These are phyloP conservation scores for Phoxinus dragarum DNA, from an alignment of 2,797 vertebrate genomes.

Conservation along the genomic window DNA sequence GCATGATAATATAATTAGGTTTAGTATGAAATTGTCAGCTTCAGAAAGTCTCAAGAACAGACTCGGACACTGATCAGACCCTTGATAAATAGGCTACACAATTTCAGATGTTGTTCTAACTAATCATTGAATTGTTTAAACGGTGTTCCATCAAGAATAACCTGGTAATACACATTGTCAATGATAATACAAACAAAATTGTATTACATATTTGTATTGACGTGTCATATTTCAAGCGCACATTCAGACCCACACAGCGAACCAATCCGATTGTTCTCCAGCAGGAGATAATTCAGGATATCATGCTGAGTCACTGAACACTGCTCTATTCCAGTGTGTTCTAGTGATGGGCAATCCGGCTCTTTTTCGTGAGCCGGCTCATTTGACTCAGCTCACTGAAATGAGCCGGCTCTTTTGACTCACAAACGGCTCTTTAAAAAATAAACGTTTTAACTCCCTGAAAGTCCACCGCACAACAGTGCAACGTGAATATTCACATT, in stretches of 20 bases:
- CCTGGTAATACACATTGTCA: neutral
- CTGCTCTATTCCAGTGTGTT: slow-evolving; percentile 11
- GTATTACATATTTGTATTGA: neutral
- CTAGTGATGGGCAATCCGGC: no score
- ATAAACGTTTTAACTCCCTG: no score
- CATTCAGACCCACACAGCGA: neutral
- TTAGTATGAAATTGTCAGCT: neutral
- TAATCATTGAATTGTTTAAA: neutral
- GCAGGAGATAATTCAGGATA: neutral
- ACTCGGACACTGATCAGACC: neutral
- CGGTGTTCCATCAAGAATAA: neutral
- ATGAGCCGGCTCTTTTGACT: no score
- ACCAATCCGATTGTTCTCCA: neutral
- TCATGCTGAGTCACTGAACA: slow-evolving; percentile 46
- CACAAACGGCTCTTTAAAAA: no score
- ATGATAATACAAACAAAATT: neutral
- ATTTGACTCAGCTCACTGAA: no score
- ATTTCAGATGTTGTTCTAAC: neutral
- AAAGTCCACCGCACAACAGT: no score
- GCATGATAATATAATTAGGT: neutral
- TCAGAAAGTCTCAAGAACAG: neutral
- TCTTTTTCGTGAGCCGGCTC: no score
- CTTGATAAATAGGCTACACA: neutral
- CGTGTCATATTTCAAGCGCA: neutral
- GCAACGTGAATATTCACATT: no score